These are phyloP conservation scores for Macquaria ambigua DNA, from an alignment of 2,113 vertebrate species.

Conservation along the genomic window DNA sequence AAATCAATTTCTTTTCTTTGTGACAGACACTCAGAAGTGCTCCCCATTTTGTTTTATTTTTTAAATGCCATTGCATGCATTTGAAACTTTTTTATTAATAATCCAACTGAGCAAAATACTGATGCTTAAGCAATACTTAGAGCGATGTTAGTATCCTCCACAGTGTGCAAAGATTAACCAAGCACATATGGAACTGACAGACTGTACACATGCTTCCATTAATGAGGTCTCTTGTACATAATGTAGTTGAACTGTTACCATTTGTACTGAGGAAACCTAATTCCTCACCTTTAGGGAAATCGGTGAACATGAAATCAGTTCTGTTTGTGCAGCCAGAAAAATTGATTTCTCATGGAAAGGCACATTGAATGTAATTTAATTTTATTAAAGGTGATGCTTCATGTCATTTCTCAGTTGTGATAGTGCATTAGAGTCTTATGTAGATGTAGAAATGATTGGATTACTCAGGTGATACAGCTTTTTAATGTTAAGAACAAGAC, in stretches of 20 bases:
- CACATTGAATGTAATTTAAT: constrained; percentile 79
- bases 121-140: constrained; percentile 78
- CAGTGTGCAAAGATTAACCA: constrained; percentile 59
- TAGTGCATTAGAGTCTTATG: constrained; percentile 9
- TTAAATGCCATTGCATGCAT: constrained; percentile 70
- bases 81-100: constrained; percentile 58
- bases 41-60: constrained; percentile 50
- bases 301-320: constrained; percentile 62
- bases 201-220: constrained; percentile 73
- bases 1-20: constrained; percentile 59
- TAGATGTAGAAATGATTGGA: background rate
- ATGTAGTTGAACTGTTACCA: constrained; percentile 62
- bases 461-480: background rate
- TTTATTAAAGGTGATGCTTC: constrained; percentile 81
- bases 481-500: background rate
- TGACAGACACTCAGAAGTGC: constrained; percentile 63
- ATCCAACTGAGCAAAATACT: constrained; percentile 65
- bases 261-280: constrained; percentile 69
- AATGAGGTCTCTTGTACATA: constrained; percentile 70
- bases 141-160: constrained; percentile 55
- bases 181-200: constrained; percentile 65
- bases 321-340: constrained; percentile 70
- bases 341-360: constrained; percentile 69
- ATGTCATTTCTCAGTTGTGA: constrained; percentile 64
- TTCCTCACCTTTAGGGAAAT: constrained; percentile 50